Conservation (phyloP, 2,113 vertebrate species). For the Tachysurus fulvidraco region DNA sequence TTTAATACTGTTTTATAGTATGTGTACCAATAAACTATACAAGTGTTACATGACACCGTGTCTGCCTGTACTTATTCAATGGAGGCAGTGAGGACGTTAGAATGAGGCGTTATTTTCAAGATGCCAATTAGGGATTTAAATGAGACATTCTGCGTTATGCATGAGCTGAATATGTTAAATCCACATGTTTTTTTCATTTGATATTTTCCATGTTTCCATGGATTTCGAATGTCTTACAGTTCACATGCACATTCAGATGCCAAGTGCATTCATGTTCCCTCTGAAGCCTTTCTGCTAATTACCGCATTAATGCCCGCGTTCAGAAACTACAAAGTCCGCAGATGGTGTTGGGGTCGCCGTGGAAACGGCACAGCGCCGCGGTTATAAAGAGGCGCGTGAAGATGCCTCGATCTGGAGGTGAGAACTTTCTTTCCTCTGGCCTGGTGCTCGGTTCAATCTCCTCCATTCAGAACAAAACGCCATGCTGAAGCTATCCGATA, state of each 20-base stretch:
- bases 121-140: not conserved
- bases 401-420: conserved; percentile 31
- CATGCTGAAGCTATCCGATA: conserved; percentile 62
- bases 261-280: conserved; percentile 47
- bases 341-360: conserved; percentile 63
- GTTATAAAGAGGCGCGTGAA: conserved; percentile 57
- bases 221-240: conserved; percentile 3
- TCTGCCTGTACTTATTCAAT: not conserved
- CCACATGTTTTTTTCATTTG: not conserved
- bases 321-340: conserved; percentile 62
- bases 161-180: conserved; percentile 17
- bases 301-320: conserved; percentile 61
- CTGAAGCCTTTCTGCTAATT: conserved; percentile 60
- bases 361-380: conserved; percentile 57
- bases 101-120: not conserved
- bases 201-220: not conserved
- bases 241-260: conserved; percentile 54
- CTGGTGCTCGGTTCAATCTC: not conserved
- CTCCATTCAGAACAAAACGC: not conserved
- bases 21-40: conserved; percentile 80
- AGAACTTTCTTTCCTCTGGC: conserved; percentile 28
- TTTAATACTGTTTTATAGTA: conserved; percentile 89
- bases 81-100: not conserved
- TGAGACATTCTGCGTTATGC: not conserved
- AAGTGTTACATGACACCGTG: conserved; percentile 68